Base-by-base conservation (phyloP, 1,140 invertebrate genomes). In the Caenorhabditis inopinata region DNA sequence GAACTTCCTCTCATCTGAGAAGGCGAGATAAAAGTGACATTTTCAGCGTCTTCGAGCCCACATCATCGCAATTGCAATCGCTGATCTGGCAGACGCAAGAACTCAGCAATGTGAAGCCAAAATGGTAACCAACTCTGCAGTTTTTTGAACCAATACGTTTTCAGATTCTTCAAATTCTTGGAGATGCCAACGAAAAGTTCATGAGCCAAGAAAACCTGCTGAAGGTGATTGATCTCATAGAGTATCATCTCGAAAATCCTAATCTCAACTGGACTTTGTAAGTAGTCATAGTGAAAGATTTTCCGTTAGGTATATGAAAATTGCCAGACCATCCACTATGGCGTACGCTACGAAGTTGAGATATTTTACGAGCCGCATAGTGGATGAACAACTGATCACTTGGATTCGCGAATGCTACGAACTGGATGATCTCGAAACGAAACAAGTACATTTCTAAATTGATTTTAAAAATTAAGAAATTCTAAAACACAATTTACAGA, bases 391-490 rank as follows among this genome's bases (percentile, higher is more conserved):
- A 12, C n/a, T 68, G 16, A 38, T 68, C 25, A 11, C 58, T 5
- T 68, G 58, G 58, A 68, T 68, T 38, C 58, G 58, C 2, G 58
- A 68, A 2, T 16, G 58, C n/a, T 68, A 38, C n/a, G 32, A 68
- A 18, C n/a, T 38, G 58, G 58, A 68, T 42, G 58, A 68, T 21
- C 58, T 32, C 12, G 58, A 68, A 21, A 68, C 58, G 16, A 68
- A 68, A 38, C 25, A 21, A 16, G 58, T 42, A n/a, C n/a, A n/a
- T n/a, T n/a, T n/a, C n/a, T n/a, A n/a, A n/a, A n/a, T n/a, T 16
- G n/a, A 16, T 58, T 32, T 58, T 32, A 11, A 1, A 2, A 5
- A 9, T 29, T 32, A 14, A 12, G 9, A 2, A 29, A 29, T 4
- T 32, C n/a, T 58, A 68, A 7, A 51, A 25, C 11, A 29, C 23